Evolutionary conservation across 2,113 vertebrate genomes (phyloP).

Genomic region (Lamprologus callipterus): DNA sequence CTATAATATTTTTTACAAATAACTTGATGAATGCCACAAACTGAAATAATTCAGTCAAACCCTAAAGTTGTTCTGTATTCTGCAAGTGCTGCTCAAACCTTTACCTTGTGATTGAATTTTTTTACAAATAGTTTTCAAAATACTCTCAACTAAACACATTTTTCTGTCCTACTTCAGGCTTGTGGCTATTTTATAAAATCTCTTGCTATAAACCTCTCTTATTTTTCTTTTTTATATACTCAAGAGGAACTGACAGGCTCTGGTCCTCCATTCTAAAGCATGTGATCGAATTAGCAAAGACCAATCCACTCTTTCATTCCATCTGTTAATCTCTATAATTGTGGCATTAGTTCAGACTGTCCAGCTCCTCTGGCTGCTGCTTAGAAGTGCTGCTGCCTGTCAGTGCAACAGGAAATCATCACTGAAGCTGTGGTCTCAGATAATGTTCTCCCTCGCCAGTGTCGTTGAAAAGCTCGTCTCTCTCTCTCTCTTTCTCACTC

Average conservation of each 20-base stretch:
- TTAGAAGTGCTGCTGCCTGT: constrained; percentile 15
- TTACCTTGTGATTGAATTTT: background rate
- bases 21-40: background rate
- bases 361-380: constrained; percentile 29
- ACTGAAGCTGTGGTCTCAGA: constrained; percentile 21
- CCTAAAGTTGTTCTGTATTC: background rate
- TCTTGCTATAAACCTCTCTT: background rate
- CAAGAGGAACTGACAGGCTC: background rate
- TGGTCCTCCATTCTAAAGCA: background rate
- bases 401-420: constrained; percentile 45
- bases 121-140: background rate
- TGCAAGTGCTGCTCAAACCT: background rate
- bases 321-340: constrained; percentile 15
- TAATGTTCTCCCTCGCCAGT: constrained; percentile 17
- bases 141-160: background rate
- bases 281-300: constrained; percentile 10
- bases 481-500: background rate
- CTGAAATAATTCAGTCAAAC: background rate
- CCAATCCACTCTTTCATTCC: background rate
- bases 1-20: background rate
- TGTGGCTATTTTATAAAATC: background rate
- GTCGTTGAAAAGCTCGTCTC: background rate
- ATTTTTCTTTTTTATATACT: background rate
- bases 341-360: background rate
- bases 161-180: background rate